A percentile compares a stretch with the other conserved stretches of the same genome.
Conservation (phyloP, 2,888 invertebrate genomes). For the Apodemia zela region DNA sequence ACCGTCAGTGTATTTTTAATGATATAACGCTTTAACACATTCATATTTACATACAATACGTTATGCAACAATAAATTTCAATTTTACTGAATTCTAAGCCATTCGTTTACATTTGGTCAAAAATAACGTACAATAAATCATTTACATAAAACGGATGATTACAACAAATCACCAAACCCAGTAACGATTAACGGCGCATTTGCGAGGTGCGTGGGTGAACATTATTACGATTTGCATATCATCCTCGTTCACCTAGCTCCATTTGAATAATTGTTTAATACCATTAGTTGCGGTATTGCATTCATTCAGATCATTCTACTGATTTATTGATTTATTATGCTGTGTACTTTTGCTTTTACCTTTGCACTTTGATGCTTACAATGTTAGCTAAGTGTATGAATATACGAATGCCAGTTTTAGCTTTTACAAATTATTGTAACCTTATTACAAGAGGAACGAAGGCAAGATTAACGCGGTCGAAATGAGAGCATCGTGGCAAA, state of each 20-base stretch:
- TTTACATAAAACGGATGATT: constrained; percentile 17
- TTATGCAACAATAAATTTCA: too few species aligned
- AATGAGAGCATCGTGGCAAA: too few species aligned
- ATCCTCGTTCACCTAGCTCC: constrained; percentile 51
- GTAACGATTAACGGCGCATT: constrained; percentile 34
- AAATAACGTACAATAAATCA: constrained; percentile 11
- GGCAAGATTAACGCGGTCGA: too few species aligned
- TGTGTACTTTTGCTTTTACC: neutral
- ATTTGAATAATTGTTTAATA: constrained; percentile 72
- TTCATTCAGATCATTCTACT: constrained; percentile 26
- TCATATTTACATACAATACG: too few species aligned
- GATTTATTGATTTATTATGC: constrained; percentile 25
- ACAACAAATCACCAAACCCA: constrained; percentile 23
- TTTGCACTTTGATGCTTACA: neutral
- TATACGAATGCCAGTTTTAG: neutral
- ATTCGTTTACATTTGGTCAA: neutral
- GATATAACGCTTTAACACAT: too few species aligned
- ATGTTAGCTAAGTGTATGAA: neutral
- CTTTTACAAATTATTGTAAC: neutral
- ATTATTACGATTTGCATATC: constrained; percentile 44
- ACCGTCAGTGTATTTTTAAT: too few species aligned
- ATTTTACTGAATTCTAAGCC: neutral
- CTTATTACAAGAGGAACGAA: too few species aligned
- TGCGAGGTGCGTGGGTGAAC: constrained; percentile 27
- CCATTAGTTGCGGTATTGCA: constrained; percentile 43